A percentile compares a stretch with the other conserved stretches of the same genome.
phyloP scores from a whole-genome alignment of 2,113 vertebrate species.

The Perca flavescens region DNA sequence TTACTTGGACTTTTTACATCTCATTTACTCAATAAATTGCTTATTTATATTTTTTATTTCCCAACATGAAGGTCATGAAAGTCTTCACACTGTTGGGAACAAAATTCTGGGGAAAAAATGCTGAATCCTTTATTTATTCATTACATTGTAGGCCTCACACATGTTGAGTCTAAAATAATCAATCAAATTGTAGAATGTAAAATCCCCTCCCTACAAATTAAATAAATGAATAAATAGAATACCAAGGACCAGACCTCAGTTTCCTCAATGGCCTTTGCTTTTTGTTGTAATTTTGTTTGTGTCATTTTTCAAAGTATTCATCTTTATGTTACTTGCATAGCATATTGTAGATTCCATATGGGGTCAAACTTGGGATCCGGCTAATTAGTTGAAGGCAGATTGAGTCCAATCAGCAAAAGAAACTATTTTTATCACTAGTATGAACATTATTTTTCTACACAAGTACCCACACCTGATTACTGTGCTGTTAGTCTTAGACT shows the following conservation, averaged over 20 bases:
- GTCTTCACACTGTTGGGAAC: too few species aligned
- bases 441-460: constrained; percentile 1
- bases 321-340: not conserved
- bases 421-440: not conserved
- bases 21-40: too few species aligned
- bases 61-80: too few species aligned
- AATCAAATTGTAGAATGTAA: not conserved
- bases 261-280: constrained; percentile 1
- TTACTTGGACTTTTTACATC: too few species aligned
- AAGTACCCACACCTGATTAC: constrained; percentile 20
- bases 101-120: too few species aligned
- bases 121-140: not conserved
- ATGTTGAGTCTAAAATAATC: not conserved
- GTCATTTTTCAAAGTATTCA: not conserved
- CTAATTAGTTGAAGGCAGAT: constrained; percentile 20
- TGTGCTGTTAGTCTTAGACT: constrained; percentile 45
- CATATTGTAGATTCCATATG: not conserved
- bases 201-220: not conserved
- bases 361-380: not conserved
- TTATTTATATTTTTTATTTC: too few species aligned
- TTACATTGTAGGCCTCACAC: not conserved
- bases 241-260: not conserved
- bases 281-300: not conserved
- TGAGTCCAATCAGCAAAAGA: not conserved
- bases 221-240: not conserved